These are phyloP conservation scores for Netelia inedita DNA, from an alignment of 2,888 invertebrate genomes.

Conservation along the genomic window DNA sequence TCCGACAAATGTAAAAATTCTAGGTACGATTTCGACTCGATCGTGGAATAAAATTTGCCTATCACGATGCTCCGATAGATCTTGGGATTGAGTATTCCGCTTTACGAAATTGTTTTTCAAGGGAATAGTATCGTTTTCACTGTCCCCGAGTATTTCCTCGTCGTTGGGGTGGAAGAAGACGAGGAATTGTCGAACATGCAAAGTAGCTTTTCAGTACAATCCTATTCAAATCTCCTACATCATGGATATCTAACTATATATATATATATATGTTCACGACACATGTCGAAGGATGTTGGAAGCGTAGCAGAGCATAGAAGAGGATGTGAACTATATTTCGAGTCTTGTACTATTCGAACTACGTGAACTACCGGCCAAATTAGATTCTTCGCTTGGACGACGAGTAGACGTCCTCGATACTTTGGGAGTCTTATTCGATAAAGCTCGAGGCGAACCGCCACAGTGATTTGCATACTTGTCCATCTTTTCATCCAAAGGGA, in stretches of 20 bases:
- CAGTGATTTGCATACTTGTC: constrained; percentile 7
- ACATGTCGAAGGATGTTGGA: neutral
- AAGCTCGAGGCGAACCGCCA: constrained; percentile 10
- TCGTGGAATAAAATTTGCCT: neutral
- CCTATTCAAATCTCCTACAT: constrained; percentile 20
- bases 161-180: constrained; percentile 66
- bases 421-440: constrained; percentile 59
- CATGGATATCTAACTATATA: constrained; percentile 1
- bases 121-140: neutral
- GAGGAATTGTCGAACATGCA: constrained; percentile 25
- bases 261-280: constrained; percentile 5
- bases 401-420: constrained; percentile 39
- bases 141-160: constrained; percentile 64
- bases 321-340: constrained; percentile 25
- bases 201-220: constrained; percentile 6
- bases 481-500: neutral
- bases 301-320: neutral
- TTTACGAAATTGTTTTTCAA: constrained; percentile 23
- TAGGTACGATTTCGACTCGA: neutral
- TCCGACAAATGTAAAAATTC: no score
- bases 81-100: neutral
- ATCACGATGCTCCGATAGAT: neutral
- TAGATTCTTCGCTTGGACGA: constrained; percentile 65
- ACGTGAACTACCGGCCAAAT: constrained; percentile 53
- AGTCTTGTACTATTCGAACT: constrained; percentile 15